These are phyloP conservation scores for Pocillopora verrucosa DNA, from an alignment of 64 coral and sea anemone species.

Conservation along the genomic window DNA sequence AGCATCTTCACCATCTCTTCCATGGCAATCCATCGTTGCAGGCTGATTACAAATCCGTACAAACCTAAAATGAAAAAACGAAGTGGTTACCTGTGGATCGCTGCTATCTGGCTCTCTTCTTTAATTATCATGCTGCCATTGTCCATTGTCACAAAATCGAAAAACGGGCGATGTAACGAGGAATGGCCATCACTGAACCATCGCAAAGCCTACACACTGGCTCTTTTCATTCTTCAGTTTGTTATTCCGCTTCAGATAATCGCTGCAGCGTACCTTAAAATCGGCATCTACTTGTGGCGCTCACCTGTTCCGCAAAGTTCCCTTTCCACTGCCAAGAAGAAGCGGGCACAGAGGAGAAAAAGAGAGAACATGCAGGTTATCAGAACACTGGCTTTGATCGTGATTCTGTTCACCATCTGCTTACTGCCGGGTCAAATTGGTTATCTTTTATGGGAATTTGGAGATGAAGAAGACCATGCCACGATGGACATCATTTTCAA, in stretches of 20 bases:
- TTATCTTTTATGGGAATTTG: slow-evolving; percentile 72
- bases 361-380: slow-evolving; percentile 57
- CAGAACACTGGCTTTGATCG: slow-evolving; percentile 50
- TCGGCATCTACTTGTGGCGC: slow-evolving; percentile 41
- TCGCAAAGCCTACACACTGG: slow-evolving; percentile 43
- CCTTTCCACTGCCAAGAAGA: background rate
- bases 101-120: slow-evolving; percentile 36
- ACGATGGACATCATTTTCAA: slow-evolving; percentile 32
- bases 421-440: slow-evolving; percentile 57
- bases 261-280: slow-evolving; percentile 39
- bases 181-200: slow-evolving; percentile 44
- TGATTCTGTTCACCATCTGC: slow-evolving; percentile 51
- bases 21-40: slow-evolving; percentile 70
- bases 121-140: slow-evolving; percentile 44
- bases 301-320: slow-evolving; percentile 11
- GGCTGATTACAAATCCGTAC: slow-evolving; percentile 68
- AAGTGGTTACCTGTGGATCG: slow-evolving; percentile 25
- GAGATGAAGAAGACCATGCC: background rate
- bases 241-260: background rate
- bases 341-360: background rate
- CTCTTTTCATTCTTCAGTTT: background rate
- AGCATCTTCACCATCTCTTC: slow-evolving; percentile 69
- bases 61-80: slow-evolving; percentile 36
- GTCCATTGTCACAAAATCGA: slow-evolving; percentile 1
- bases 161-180: background rate